These are phyloP conservation scores for Cataglyphis albicans DNA, from an alignment of 2,888 invertebrate genomes.

Conservation along the genomic window DNA sequence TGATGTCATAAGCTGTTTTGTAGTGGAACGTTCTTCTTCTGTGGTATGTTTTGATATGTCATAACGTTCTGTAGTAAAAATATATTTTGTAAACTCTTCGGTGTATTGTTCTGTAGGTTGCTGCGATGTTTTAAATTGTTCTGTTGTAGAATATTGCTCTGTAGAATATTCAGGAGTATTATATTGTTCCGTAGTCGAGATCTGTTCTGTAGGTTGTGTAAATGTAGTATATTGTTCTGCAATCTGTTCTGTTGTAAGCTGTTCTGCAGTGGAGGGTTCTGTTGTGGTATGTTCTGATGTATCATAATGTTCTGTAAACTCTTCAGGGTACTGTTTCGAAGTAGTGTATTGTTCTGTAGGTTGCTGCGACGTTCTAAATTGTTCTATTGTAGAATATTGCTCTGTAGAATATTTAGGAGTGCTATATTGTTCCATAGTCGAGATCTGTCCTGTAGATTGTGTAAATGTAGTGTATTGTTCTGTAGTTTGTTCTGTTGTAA, in stretches of 20 bases:
- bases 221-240: slow-evolving; percentile 11
- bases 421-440: not conserved
- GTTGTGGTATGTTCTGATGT: not conserved
- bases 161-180: slow-evolving; percentile 4
- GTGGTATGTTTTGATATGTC: not conserved
- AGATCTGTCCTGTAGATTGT: not conserved
- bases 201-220: not conserved
- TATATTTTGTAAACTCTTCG: not conserved
- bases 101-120: slow-evolving; percentile 31
- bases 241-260: not conserved
- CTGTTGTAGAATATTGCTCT: slow-evolving; percentile 26
- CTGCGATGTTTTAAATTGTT: not conserved
- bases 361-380: not conserved
- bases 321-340: not conserved
- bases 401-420: slow-evolving; percentile 25
- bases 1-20: not conserved
- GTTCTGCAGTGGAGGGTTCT: not conserved
- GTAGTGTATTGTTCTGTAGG: slow-evolving; percentile 1
- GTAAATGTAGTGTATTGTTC: not conserved
- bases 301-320: not conserved
- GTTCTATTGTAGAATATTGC: slow-evolving; percentile 2
- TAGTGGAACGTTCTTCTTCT: not conserved
- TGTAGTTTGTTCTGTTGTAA: not conserved
- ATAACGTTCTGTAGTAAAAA: not conserved
- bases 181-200: slow-evolving; percentile 15